Percentiles rank a stretch among this genome's conserved stretches.
Evolutionary conservation across 2,888 invertebrate species (phyloP).

Genomic region (Melinaea menophilus): DNA sequence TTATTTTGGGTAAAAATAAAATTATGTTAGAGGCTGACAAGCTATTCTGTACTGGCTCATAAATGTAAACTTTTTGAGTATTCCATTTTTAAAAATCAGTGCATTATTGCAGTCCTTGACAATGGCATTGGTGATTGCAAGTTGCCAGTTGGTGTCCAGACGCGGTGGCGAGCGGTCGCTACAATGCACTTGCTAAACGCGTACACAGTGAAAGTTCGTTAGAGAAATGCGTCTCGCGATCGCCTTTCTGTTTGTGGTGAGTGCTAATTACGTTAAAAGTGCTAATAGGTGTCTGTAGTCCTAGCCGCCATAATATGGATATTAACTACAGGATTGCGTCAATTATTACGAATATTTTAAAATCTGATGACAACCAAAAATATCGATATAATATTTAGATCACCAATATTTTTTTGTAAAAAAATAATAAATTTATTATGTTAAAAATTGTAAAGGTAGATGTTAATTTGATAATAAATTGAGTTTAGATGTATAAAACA

Average conservation of each 20-base stretch:
- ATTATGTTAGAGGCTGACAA: too few relatives aligned
- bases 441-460: too few relatives aligned
- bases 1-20: too few relatives aligned
- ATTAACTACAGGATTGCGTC: conserved; percentile 20
- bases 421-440: too few relatives aligned
- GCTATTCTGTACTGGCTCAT: background rate
- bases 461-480: too few relatives aligned
- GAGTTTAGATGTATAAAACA: background rate
- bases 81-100: conserved; percentile 58
- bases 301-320: background rate
- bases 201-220: conserved; percentile 72
- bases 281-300: conserved; percentile 28
- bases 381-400: background rate
- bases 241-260: conserved; percentile 76
- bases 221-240: conserved; percentile 72
- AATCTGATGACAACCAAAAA: background rate
- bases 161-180: conserved; percentile 55
- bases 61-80: background rate
- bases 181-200: conserved; percentile 56
- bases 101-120: conserved; percentile 56
- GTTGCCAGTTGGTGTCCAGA: conserved; percentile 55
- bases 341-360: background rate
- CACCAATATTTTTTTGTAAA: too few relatives aligned
- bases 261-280: conserved; percentile 58
- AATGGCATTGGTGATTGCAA: conserved; percentile 46